Evolutionary conservation across 2,888 invertebrate species (phyloP), one percentile per base, ranked within the genome.

Genomic region (Gisinianus flammeolus): DNA sequence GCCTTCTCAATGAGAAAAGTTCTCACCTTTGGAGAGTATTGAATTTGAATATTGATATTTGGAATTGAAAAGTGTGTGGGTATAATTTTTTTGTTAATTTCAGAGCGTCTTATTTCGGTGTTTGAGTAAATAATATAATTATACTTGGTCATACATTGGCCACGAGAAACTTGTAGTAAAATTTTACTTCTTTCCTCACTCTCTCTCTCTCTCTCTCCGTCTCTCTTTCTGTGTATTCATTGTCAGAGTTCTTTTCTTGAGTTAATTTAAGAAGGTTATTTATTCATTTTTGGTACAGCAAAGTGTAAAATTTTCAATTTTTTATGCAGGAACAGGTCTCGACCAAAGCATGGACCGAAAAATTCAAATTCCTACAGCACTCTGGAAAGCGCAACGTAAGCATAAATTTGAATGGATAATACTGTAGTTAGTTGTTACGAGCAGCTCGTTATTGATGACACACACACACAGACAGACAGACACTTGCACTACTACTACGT

Each of bases 301-400:
- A 44, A 44, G 44, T 62, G 26, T 74, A 35, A 66, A 66, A 69
- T 69, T 54, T 64, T 77, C 30, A 28, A 73, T 78, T 78, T 78
- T 78, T 78, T 74, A 73, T 78, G 64, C 73, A 80, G 81, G 77
- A 73, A 44, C 79, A 58, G 79, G 79, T 35, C 76, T 71, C 33
- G 67, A 72, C 33, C 44, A 28, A 70, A 77, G 76, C 76, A 83
- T 83, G 83, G 83, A 83, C 72, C 80, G 79, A 76, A 83, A 83
- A 81, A 81, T 82, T 69, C 82, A 83, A 81, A 81, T 82, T 69
- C 82, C 83, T 67, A 81, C 82, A 72, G 80, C 80, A 62, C 77
- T 83, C 33, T 83, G 83, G 83, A 83, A 82, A 76, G 79, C 81
- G 56, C 82, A 83, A 81, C 33, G 83, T 83, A 82, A 83, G 82